Evolutionary conservation across 2,113 vertebrate species (phyloP).

Genomic region (Protobothrops mucrosquamatus): DNA sequence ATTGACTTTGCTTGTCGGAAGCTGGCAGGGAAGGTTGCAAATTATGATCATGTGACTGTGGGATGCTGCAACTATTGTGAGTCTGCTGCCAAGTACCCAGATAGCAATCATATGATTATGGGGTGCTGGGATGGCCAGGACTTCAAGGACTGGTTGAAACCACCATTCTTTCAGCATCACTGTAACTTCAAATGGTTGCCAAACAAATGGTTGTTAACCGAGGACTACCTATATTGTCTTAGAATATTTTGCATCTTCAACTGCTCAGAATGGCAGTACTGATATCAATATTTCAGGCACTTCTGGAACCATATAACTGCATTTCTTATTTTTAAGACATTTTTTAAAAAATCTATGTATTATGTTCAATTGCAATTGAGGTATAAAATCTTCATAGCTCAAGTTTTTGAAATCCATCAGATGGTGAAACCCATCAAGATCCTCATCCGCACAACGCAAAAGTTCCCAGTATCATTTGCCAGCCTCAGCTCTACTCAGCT

Average conservation of each 20-base stretch:
- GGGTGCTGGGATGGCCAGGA: background rate
- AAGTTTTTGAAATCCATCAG: constrained; percentile 54
- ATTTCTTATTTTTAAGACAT: no score
- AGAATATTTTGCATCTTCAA: no score
- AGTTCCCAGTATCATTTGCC: constrained; percentile 53
- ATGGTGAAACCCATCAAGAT: constrained; percentile 63
- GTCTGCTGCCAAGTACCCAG: background rate
- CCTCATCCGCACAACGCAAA: constrained; percentile 62
- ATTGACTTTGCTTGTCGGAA: background rate
- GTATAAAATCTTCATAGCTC: constrained; percentile 57
- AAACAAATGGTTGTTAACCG: no score
- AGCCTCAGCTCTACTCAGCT: constrained; percentile 42
- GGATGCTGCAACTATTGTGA: background rate
- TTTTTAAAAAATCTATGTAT: constrained; percentile 48
- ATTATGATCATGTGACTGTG: background rate
- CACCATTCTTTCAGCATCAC: background rate
- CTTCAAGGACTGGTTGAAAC: background rate
- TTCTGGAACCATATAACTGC: no score
- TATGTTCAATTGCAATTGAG: constrained; percentile 59
- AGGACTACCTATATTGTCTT: no score
- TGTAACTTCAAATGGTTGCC: no score
- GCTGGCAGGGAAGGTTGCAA: background rate
- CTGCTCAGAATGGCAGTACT: no score
- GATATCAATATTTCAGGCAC: no score
- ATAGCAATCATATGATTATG: background rate